Conservation (phyloP, 2,113 vertebrate genomes). For the Nibea albiflora region DNA sequence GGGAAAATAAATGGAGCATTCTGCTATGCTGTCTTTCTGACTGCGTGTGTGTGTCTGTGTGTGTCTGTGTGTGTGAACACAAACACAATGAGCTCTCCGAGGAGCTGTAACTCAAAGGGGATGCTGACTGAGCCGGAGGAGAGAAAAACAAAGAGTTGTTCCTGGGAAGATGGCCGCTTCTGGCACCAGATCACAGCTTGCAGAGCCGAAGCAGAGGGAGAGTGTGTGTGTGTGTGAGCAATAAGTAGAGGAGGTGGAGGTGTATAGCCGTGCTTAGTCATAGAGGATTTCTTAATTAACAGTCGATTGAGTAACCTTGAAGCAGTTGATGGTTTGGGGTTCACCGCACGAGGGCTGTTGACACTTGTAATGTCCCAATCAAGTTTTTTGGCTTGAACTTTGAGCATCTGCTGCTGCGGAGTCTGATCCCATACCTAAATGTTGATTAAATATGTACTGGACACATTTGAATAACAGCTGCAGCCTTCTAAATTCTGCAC, state of each 20-base stretch:
- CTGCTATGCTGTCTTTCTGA: conserved; percentile 54
- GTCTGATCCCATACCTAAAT: neutral
- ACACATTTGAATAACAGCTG: neutral
- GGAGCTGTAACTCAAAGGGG: conserved; percentile 73
- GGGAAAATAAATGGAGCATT: conserved; percentile 79
- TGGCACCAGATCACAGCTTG: conserved; percentile 64
- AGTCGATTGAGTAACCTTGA: conserved; percentile 32
- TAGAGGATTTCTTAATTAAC: conserved; percentile 37
- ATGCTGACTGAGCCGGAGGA: conserved; percentile 68
- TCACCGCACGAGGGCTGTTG: neutral
- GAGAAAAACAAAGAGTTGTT: conserved; percentile 71
- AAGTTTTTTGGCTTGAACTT: neutral
- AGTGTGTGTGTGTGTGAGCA: neutral
- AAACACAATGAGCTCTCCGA: conserved; percentile 60
- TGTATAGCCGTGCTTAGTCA: conserved; percentile 15
- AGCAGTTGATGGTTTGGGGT: conserved; percentile 6
- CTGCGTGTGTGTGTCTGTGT: conserved; percentile 10
- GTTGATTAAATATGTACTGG: neutral
- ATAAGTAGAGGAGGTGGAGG: conserved; percentile 24
- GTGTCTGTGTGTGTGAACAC: conserved; percentile 23
- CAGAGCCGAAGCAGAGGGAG: conserved; percentile 25
- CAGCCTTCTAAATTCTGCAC: too few species aligned
- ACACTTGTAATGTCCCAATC: neutral
- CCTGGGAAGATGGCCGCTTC: conserved; percentile 69
- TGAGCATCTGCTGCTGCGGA: neutral